Evolutionary conservation across 2,888 invertebrate species (phyloP).

Genomic region (Nomada flava): DNA sequence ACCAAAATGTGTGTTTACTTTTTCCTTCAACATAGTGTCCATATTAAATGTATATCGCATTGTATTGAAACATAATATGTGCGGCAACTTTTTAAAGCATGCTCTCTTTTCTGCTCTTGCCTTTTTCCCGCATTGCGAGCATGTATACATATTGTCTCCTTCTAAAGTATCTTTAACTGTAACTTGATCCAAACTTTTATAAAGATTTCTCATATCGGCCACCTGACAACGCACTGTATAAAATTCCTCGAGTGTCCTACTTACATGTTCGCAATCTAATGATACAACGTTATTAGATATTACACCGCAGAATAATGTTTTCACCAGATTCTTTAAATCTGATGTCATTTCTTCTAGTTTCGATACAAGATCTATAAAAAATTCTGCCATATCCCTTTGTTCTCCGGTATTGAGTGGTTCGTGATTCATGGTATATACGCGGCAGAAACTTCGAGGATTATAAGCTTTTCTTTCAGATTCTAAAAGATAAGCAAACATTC

Average conservation of each 20-base stretch:
- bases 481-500: conserved; percentile 97
- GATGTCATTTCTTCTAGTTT: conserved; percentile 98
- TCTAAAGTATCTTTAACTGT: conserved; percentile 98
- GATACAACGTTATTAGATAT: conserved; percentile 98
- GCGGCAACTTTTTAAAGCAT: conserved; percentile 96
- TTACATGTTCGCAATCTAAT: conserved; percentile 97
- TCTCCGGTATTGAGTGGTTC: conserved; percentile 98
- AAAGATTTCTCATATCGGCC: conserved; percentile 97
- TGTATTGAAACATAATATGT: conserved; percentile 97
- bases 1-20: conserved; percentile 98
- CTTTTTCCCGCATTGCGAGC: conserved; percentile 97
- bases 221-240: conserved; percentile 98
- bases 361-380: conserved; percentile 97
- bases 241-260: conserved; percentile 97
- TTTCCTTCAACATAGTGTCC: conserved; percentile 98
- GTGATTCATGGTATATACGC: conserved; percentile 98
- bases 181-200: conserved; percentile 98
- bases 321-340: conserved; percentile 94
- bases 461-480: conserved; percentile 98
- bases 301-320: conserved; percentile 96
- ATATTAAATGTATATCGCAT: conserved; percentile 99
- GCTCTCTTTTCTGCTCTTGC: conserved; percentile 98
- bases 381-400: conserved; percentile 99
- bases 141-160: conserved; percentile 99
- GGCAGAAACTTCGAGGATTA: conserved; percentile 97